Percentiles rank a stretch among this genome's conserved stretches.
Conservation (phyloP, 2,888 invertebrate genomes). For the Nycteola revayana region DNA sequence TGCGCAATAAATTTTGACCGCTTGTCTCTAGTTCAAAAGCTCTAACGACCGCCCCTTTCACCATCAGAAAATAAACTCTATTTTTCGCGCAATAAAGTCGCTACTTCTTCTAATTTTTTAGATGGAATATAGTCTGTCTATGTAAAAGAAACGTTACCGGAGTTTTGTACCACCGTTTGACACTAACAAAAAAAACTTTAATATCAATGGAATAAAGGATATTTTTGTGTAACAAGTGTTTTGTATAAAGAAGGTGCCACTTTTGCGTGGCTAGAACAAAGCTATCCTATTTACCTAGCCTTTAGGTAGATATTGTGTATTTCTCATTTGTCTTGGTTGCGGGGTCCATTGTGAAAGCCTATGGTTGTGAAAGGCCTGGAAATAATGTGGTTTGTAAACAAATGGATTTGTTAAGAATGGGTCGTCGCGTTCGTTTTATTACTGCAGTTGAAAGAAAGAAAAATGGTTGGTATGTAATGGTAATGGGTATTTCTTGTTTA, state of each 20-base stretch:
- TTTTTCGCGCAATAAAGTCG: slow-evolving; percentile 9
- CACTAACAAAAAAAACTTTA: slow-evolving; percentile 61
- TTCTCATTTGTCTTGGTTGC: slow-evolving; percentile 77
- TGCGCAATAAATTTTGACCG: slow-evolving; percentile 82
- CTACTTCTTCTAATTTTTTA: slow-evolving; percentile 21
- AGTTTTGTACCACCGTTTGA: slow-evolving; percentile 61
- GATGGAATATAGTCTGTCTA: slow-evolving; percentile 48
- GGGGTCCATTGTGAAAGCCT: slow-evolving; percentile 60
- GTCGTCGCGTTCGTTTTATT: no score
- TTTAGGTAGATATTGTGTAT: slow-evolving; percentile 66
- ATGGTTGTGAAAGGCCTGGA: slow-evolving; percentile 27
- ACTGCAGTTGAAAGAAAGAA: no score
- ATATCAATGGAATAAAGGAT: slow-evolving; percentile 38
- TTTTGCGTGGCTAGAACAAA: slow-evolving; percentile 63
- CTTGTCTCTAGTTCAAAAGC: slow-evolving; percentile 63
- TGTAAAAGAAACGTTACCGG: slow-evolving; percentile 68
- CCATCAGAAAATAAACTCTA: slow-evolving; percentile 44
- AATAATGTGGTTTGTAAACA: slow-evolving; percentile 37
- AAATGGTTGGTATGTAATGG: no score
- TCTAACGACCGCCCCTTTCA: slow-evolving; percentile 42
- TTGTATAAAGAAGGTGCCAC: slow-evolving; percentile 66
- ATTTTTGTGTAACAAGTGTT: slow-evolving; percentile 41
- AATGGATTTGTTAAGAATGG: slow-evolving; percentile 18
- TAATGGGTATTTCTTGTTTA: no score
- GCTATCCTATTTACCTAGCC: slow-evolving; percentile 68